These are phyloP conservation scores for Gymnopithys bicolor DNA, from an alignment of 2,797 vertebrate genomes.

Conservation along the genomic window DNA sequence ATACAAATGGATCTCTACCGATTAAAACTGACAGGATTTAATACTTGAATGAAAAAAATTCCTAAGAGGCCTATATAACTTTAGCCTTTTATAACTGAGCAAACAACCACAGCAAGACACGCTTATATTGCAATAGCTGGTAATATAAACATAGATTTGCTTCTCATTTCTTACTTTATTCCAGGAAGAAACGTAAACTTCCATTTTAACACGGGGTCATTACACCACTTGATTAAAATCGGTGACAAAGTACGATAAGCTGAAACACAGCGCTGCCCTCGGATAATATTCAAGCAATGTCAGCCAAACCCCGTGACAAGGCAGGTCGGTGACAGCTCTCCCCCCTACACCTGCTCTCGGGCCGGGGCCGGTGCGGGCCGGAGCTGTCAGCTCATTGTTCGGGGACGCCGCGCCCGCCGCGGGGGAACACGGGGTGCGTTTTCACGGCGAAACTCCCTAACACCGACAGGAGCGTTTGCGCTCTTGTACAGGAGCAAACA, in stretches of 20 bases:
- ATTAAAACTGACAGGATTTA: neutral
- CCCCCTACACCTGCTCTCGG: no score
- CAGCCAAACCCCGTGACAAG: neutral
- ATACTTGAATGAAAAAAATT: neutral
- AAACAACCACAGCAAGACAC: fast-evolving
- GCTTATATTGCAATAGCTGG: neutral
- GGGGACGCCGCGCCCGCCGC: neutral
- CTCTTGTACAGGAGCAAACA: fast-evolving
- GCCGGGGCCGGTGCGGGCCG: neutral
- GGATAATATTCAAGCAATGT: neutral
- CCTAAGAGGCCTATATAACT: neutral
- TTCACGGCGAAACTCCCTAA: neutral
- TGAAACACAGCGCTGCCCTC: neutral
- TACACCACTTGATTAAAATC: neutral
- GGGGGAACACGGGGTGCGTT: neutral
- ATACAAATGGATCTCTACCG: neutral
- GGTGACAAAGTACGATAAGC: neutral
- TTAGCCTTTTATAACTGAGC: neutral
- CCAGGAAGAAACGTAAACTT: neutral
- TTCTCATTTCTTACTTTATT: neutral
- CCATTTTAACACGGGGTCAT: neutral
- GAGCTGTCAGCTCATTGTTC: conserved; percentile 42
- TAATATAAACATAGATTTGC: neutral
- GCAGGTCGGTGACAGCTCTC: neutral
- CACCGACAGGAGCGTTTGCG: neutral